Percentiles rank a stretch among this genome's conserved stretches.
phyloP scores from a whole-genome alignment of 2,113 vertebrate species.

The Manacus vitellinus region DNA sequence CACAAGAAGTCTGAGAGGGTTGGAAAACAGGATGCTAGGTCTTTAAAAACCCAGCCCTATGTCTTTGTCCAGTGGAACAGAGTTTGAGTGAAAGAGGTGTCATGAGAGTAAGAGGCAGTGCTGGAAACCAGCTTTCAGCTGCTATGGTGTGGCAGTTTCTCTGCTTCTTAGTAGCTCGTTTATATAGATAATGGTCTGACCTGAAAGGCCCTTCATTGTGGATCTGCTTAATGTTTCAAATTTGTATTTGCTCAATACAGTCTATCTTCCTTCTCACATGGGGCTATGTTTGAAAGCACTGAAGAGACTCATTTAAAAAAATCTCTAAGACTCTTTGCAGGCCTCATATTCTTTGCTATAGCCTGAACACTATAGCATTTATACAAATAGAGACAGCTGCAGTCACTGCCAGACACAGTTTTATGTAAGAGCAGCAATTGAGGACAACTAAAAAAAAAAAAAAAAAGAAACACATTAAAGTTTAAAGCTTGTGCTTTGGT shows the following conservation, averaged over 20 bases:
- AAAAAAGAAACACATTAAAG: not conserved
- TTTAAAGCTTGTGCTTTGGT: not conserved
- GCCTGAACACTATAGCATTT: constrained; percentile 11
- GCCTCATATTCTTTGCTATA: not conserved
- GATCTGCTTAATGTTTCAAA: not conserved
- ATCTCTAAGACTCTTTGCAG: not conserved
- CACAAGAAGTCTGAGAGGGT: not conserved
- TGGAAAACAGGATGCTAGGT: not conserved
- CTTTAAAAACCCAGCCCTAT: not conserved
- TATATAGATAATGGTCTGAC: not conserved
- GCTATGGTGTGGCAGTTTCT: not conserved
- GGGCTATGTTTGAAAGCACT: not conserved
- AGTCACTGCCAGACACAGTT: not conserved
- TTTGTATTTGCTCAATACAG: not conserved
- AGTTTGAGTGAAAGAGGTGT: not conserved
- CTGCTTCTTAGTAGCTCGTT: not conserved
- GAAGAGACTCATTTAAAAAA: not conserved
- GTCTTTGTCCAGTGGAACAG: not conserved
- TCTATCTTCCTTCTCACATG: not conserved
- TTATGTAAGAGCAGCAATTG: constrained; percentile 5
- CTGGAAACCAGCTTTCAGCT: constrained; percentile 10
- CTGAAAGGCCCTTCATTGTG: not conserved
- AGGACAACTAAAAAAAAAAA: not conserved
- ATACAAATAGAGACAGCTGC: constrained; percentile 15
- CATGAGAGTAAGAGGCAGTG: not conserved